Evolutionary conservation across 1,140 invertebrate genomes (phyloP).

Genomic region (Schlechtendalia chinensis): DNA sequence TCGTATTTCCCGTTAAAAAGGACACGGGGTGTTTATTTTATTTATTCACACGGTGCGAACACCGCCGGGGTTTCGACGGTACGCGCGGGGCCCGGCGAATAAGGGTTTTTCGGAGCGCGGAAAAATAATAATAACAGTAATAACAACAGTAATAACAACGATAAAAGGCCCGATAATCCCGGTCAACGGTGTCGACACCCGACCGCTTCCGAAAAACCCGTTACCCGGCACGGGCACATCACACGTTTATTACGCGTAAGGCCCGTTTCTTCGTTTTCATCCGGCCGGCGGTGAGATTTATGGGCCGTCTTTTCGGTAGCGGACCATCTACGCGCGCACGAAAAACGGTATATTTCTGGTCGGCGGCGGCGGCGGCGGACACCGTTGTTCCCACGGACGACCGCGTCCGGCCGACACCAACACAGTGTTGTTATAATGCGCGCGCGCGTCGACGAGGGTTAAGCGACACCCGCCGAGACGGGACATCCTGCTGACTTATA

Average conservation of each 20-base stretch:
- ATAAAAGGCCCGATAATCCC: conserved; percentile 33
- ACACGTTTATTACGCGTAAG: too few relatives aligned
- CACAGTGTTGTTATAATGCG: too few relatives aligned
- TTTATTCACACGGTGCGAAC: background rate
- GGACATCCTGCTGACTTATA: too few relatives aligned
- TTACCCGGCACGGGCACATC: conserved; percentile 11
- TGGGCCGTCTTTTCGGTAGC: background rate
- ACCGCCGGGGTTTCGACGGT: conserved; percentile 1
- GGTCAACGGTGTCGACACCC: conserved; percentile 39
- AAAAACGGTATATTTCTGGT: background rate
- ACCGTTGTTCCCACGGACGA: background rate
- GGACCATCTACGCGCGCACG: background rate
- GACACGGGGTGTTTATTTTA: background rate
- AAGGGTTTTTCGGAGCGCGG: background rate
- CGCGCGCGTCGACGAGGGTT: conserved; percentile 33
- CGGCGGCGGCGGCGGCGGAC: background rate
- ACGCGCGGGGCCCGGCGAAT: too few relatives aligned
- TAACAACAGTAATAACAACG: too few relatives aligned
- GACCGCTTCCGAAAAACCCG: conserved; percentile 47
- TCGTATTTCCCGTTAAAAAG: conserved; percentile 1
- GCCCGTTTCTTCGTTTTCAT: too few relatives aligned
- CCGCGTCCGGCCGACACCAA: too few relatives aligned
- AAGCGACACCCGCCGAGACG: conserved; percentile 15
- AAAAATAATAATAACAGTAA: conserved; percentile 22
- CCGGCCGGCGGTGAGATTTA: conserved; percentile 2